These are phyloP conservation scores for Wasmannia auropunctata DNA, from an alignment of 1,140 invertebrate species.

Conservation along the genomic window DNA sequence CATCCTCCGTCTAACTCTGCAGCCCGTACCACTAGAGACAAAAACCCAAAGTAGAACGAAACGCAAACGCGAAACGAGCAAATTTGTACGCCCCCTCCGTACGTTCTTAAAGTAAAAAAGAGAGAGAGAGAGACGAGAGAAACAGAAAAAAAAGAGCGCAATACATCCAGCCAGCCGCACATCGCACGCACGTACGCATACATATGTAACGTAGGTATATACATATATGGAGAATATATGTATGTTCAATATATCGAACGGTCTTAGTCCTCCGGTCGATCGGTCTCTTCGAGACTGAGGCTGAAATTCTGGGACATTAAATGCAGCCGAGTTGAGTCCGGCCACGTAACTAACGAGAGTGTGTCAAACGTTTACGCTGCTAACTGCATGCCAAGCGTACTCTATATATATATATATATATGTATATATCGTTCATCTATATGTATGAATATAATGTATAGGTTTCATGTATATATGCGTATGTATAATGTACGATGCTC, in stretches of 20 bases:
- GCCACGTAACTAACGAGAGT: constrained; percentile 50
- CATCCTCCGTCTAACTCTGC: constrained; percentile 86
- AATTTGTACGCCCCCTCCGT: constrained; percentile 65
- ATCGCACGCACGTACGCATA: constrained; percentile 72
- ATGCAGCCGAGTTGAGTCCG: constrained; percentile 9
- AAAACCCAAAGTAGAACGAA: constrained; percentile 84
- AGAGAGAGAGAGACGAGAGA: constrained; percentile 39
- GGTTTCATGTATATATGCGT: constrained; percentile 61
- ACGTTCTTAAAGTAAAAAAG: constrained; percentile 66
- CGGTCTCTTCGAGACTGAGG: constrained; percentile 32
- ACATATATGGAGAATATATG: constrained; percentile 42
- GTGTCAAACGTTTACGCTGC: constrained; percentile 74
- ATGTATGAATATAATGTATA: constrained; percentile 64
- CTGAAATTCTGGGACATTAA: constrained; percentile 45
- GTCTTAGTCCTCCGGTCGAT: constrained; percentile 56
- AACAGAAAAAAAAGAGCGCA: constrained; percentile 71
- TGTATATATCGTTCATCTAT: constrained; percentile 64
- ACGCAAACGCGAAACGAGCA: constrained; percentile 74
- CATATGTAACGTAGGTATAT: constrained; percentile 63
- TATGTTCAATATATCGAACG: constrained; percentile 52
- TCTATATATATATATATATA: constrained; percentile 74
- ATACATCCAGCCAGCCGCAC: constrained; percentile 78
- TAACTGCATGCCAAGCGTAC: constrained; percentile 84
- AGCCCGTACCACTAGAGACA: constrained; percentile 86
- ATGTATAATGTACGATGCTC: constrained; percentile 67